phyloP scores from a whole-genome alignment of 2,113 vertebrate genomes.

The Chaetura pelagica region DNA sequence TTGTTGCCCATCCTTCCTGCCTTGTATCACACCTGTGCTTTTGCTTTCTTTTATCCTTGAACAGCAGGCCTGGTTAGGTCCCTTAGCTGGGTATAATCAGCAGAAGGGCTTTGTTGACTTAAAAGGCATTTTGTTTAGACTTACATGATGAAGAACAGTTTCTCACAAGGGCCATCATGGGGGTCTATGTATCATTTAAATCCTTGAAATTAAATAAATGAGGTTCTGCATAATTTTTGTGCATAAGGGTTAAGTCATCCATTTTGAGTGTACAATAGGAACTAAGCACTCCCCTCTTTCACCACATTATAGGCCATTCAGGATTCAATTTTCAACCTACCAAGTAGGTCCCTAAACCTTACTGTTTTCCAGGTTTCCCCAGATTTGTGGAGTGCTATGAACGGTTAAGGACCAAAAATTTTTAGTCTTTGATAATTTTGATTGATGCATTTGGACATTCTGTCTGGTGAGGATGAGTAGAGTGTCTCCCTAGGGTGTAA shows the following conservation, averaged over 20 bases:
- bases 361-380: neutral
- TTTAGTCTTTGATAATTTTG: constrained; percentile 10
- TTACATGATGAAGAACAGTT: no score
- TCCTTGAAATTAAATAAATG: neutral
- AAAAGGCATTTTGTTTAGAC: no score
- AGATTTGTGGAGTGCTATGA: neutral
- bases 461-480: neutral
- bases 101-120: no score
- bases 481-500: neutral
- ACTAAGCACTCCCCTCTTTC: neutral
- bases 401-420: neutral
- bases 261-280: neutral
- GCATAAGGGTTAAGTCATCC: neutral
- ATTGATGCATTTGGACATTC: neutral
- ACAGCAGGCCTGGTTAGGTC: no score
- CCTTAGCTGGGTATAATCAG: no score
- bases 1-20: no score
- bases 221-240: neutral
- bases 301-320: neutral
- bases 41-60: no score
- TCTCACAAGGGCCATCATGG: no score
- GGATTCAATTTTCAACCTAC: neutral
- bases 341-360: neutral
- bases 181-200: neutral
- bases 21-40: neutral